Evolutionary conservation across 2,797 vertebrate genomes (phyloP).

Genomic region (Microcaecilia unicolor): DNA sequence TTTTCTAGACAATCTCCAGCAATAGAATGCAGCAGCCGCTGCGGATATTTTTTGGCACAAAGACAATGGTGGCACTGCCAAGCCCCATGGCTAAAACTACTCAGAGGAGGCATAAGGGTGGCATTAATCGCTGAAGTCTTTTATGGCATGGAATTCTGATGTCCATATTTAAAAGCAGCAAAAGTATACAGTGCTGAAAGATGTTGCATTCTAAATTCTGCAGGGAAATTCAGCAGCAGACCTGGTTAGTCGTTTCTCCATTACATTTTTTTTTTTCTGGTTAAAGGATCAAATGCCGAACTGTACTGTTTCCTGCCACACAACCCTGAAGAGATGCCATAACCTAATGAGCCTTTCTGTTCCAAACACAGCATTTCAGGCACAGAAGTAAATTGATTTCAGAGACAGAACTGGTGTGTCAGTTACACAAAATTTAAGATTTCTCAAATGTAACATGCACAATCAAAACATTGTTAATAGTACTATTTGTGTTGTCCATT

Average conservation of each 20-base stretch:
- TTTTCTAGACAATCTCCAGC: conserved; percentile 72
- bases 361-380: no score
- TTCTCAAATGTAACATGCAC: no score
- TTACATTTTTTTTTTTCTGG: conserved; percentile 33
- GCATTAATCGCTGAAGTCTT: conserved; percentile 77
- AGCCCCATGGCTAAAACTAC: conserved; percentile 89
- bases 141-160: conserved; percentile 43
- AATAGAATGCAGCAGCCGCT: conserved; percentile 86
- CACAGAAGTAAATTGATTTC: no score
- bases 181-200: conserved; percentile 40
- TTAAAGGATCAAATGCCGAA: conserved; percentile 37
- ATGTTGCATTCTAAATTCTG: conserved; percentile 12
- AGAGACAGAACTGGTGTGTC: conserved; percentile 21
- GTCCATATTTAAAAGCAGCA: conserved; percentile 43
- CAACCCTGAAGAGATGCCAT: neutral
- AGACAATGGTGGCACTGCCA: conserved; percentile 85
- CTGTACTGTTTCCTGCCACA: conserved; percentile 14
- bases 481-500: no score
- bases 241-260: conserved; percentile 25
- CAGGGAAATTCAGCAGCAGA: conserved; percentile 6
- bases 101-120: conserved; percentile 86
- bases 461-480: no score
- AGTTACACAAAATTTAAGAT: conserved; percentile 15
- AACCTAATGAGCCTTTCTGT: conserved; percentile 15
- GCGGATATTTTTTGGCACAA: conserved; percentile 88